Conservation (phyloP, 2,888 invertebrate genomes). For the Cerceris rybyensis region DNA sequence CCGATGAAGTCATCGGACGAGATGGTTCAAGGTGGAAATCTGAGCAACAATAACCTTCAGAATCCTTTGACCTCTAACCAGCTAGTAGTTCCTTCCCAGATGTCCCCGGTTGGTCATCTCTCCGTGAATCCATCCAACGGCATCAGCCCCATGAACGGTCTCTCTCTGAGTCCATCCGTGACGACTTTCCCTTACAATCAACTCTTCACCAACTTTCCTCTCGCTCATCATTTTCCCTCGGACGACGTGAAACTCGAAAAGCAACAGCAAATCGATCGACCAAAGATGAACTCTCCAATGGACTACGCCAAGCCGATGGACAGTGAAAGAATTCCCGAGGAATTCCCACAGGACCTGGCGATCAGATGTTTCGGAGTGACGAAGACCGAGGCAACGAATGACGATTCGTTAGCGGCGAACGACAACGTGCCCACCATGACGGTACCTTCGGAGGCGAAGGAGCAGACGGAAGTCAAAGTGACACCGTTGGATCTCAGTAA, state of each 20-base stretch:
- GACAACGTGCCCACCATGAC: neutral
- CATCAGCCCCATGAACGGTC: neutral
- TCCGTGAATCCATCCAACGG: conserved; percentile 50
- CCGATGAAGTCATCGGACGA: conserved; percentile 56
- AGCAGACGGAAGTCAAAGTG: conserved; percentile 2
- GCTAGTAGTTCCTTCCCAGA: conserved; percentile 21
- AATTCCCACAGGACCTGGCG: conserved; percentile 46
- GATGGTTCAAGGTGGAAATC: neutral
- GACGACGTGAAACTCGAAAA: conserved; percentile 49
- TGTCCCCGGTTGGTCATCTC: conserved; percentile 42
- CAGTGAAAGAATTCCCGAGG: conserved; percentile 32
- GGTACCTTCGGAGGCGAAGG: neutral
- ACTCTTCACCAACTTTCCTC: conserved; percentile 55
- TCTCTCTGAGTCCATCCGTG: conserved; percentile 56
- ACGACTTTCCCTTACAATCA: conserved; percentile 58
- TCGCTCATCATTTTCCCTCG: conserved; percentile 43
- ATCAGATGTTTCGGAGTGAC: conserved; percentile 14
- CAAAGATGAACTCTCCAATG: conserved; percentile 39
- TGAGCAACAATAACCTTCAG: conserved; percentile 7
- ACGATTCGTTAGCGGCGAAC: neutral
- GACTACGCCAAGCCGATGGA: conserved; percentile 54
- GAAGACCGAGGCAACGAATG: neutral
- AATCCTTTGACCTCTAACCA: conserved; percentile 9
- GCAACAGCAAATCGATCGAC: conserved; percentile 51
- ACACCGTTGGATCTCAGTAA: conserved; percentile 85